These are phyloP conservation scores for Dioctria rufipes DNA, from an alignment of 2,888 invertebrate species.

Conservation along the genomic window DNA sequence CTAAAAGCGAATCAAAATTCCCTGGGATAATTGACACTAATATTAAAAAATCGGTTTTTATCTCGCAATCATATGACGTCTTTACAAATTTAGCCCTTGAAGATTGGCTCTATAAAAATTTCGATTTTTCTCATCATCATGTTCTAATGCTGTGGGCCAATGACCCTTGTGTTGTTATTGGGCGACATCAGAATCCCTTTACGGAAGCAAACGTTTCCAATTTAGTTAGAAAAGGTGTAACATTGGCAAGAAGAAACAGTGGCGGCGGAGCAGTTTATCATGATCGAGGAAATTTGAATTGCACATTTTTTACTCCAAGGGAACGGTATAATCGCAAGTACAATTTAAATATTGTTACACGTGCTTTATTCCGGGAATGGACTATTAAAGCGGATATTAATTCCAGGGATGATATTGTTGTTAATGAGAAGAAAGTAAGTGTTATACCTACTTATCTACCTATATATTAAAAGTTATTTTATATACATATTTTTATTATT, in stretches of 20 bases:
- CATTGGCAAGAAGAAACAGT: conserved; percentile 90
- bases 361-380: conserved; percentile 87
- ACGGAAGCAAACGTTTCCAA: conserved; percentile 86
- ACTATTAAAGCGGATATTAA: conserved; percentile 84
- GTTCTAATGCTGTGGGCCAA: conserved; percentile 94
- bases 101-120: conserved; percentile 94
- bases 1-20: conserved; percentile 57
- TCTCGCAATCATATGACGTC: conserved; percentile 92
- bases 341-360: conserved; percentile 89
- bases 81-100: conserved; percentile 95
- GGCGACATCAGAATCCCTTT: conserved; percentile 98
- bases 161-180: conserved; percentile 94
- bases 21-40: conserved; percentile 71
- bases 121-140: conserved; percentile 86
- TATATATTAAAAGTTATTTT: no score
- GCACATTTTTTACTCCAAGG: conserved; percentile 91
- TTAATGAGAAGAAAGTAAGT: conserved; percentile 77
- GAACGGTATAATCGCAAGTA: conserved; percentile 87
- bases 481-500: no score
- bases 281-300: conserved; percentile 92
- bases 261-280: conserved; percentile 98
- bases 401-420: conserved; percentile 87
- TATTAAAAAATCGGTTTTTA: conserved; percentile 88
- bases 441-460: no score
- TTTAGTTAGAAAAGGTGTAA: conserved; percentile 78